Conservation (phyloP, 2,797 vertebrate species). For the Chaetophractus vellerosus region DNA sequence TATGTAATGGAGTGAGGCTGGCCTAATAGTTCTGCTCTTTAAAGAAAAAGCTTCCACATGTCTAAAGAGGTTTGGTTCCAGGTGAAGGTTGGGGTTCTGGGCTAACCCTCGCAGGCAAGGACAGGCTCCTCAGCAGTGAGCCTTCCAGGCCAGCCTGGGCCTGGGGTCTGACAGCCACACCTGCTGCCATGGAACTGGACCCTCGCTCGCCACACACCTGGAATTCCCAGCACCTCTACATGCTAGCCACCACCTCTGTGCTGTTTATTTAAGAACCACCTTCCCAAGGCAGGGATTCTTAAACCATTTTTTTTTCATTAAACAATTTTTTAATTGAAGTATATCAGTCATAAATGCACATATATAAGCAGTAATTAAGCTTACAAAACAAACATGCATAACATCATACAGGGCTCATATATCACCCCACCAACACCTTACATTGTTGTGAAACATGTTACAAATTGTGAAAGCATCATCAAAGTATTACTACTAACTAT, state of each 20-base stretch:
- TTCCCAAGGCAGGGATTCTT: background rate
- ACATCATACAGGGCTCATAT: no score
- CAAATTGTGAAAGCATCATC: no score
- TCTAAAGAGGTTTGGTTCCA: background rate
- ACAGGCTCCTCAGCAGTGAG: background rate
- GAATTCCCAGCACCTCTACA: background rate
- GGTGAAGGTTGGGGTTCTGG: background rate
- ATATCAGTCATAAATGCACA: no score
- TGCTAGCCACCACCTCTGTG: background rate
- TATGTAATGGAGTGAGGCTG: slow-evolving; percentile 10
- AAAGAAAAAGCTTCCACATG: background rate
- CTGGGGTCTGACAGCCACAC: background rate
- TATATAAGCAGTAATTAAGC: no score
- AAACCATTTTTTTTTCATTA: no score
- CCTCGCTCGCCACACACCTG: background rate
- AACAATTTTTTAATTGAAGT: no score
- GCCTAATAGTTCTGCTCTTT: slow-evolving; percentile 19
- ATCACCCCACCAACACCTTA: no score
- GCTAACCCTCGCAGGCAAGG: background rate
- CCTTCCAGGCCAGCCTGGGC: background rate
- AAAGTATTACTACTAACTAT: no score
- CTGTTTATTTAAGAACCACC: background rate
- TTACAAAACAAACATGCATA: no score
- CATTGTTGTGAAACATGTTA: no score
- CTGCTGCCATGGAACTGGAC: background rate